These are phyloP conservation scores for Centroberyx gerrardi DNA, from an alignment of 2,797 vertebrate genomes.

Conservation along the genomic window DNA sequence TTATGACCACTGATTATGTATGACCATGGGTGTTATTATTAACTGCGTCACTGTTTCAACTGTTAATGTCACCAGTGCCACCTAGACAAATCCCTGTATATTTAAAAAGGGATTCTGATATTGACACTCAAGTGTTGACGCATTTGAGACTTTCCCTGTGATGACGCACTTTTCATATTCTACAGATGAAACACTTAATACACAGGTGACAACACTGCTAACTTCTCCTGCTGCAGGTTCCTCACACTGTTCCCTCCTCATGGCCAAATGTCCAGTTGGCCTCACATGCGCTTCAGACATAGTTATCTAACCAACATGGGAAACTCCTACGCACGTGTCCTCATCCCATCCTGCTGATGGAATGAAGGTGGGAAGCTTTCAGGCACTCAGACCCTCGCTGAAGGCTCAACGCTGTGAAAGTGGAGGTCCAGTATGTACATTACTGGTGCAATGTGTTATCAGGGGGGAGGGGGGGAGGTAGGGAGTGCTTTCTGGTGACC, in stretches of 20 bases:
- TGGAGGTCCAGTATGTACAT: slow-evolving; percentile 1
- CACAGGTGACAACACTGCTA: neutral
- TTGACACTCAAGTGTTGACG: no score
- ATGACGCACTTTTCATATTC: neutral
- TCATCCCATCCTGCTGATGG: neutral
- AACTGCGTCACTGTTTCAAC: no score
- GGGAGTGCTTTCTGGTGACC: no score
- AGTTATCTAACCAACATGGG: slow-evolving; percentile 11
- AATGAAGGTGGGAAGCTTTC: slow-evolving; percentile 27
- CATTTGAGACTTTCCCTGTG: no score
- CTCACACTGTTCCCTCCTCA: neutral
- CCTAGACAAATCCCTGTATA: no score
- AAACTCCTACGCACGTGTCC: neutral
- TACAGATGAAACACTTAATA: neutral
- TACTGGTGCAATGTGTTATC: neutral
- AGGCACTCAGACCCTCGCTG: neutral
- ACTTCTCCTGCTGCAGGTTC: neutral
- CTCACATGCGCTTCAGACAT: slow-evolving; percentile 13
- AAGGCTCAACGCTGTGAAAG: neutral
- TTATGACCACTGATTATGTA: no score
- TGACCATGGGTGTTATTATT: no score
- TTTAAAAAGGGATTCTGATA: no score
- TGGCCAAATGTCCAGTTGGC: neutral
- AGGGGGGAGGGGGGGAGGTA: no score
- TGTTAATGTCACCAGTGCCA: no score